Evolutionary conservation across 2,113 vertebrate species (phyloP), one percentile per base, ranked within the genome.

Genomic region (Tamias sibiricus): DNA sequence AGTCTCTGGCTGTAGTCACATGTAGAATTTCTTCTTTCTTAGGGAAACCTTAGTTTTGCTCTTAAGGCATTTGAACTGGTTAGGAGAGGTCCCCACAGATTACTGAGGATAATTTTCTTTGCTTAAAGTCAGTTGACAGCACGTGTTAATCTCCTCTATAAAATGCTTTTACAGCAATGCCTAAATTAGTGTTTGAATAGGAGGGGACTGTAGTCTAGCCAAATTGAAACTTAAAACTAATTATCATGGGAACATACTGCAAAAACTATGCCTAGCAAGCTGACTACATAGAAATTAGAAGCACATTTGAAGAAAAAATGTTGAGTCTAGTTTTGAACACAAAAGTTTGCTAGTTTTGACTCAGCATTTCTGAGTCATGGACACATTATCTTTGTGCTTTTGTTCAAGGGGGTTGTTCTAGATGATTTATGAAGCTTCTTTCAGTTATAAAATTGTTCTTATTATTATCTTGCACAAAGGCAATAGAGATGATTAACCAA

Each of bases 371-470:
- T 75, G 47, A 93, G 35, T 80, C 40, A 68, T 28, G 62, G 66
- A 68, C 44, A 37, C 32, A 35, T 14, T 69, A 35, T 66, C 35
- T 96, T 80, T 71, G 40, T 89, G 28, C n/a, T 80, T 92, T 77
- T 95, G 64, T 59, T 79, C 8, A 85, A 87, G 83, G 59, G 59
- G 8, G 17, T 72, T 95, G 8, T 79, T 80, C 8, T 72, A 49
- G 35, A 49, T 47, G 9, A 77, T 66, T 64, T 47, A 22, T 28
- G 71, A 88, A 42, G 8, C 35, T 88, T 64, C 16, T 92, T 92
- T 92, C 62, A 74, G 57, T 92, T 95, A 75, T 59, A 42, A 80
- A 90, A 68, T 68, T 49, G 90, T 89, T 88, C 37, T 35, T 95
- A 20, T 87, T 88, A 64, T 72, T 76, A 42, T 74, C 30, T 35